A percentile compares a stretch with the other conserved stretches of the same genome.
Evolutionary conservation across 1,140 invertebrate species (phyloP).

Genomic region (Bombus soroeensis): DNA sequence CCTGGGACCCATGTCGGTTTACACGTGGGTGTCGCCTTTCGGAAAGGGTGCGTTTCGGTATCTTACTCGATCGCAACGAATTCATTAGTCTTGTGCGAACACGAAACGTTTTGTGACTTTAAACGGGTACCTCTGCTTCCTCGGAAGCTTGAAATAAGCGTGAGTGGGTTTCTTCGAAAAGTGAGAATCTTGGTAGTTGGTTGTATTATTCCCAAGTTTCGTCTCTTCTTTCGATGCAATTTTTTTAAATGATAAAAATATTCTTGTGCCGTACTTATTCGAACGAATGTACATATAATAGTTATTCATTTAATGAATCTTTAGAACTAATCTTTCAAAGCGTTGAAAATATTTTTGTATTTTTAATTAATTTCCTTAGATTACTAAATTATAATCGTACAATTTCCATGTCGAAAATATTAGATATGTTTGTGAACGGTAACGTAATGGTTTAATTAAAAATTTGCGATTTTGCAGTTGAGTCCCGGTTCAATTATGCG

Average conservation of each 20-base stretch:
- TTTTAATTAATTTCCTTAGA: no score
- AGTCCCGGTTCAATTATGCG: not conserved
- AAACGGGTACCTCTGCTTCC: not conserved
- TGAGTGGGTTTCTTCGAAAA: not conserved
- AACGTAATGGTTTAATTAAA: not conserved
- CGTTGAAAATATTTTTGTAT: no score
- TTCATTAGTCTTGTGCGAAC: slow-evolving; percentile 5
- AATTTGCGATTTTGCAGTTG: not conserved
- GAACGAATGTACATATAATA: no score
- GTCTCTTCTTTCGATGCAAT: no score
- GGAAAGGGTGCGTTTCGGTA: not conserved
- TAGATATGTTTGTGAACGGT: not conserved
- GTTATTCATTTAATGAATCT: no score
- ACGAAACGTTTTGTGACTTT: not conserved
- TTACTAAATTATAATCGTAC: no score
- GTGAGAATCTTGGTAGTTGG: not conserved
- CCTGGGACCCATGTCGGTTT: not conserved
- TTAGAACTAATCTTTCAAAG: no score
- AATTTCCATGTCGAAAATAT: not conserved
- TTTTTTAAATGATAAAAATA: no score
- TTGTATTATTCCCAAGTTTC: no score
- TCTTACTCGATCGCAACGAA: not conserved
- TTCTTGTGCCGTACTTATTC: no score
- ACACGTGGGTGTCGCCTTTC: slow-evolving; percentile 12
- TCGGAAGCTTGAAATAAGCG: not conserved